Evolutionary conservation across 2,797 vertebrate genomes (phyloP).

Genomic region (Takifugu rubripes): DNA sequence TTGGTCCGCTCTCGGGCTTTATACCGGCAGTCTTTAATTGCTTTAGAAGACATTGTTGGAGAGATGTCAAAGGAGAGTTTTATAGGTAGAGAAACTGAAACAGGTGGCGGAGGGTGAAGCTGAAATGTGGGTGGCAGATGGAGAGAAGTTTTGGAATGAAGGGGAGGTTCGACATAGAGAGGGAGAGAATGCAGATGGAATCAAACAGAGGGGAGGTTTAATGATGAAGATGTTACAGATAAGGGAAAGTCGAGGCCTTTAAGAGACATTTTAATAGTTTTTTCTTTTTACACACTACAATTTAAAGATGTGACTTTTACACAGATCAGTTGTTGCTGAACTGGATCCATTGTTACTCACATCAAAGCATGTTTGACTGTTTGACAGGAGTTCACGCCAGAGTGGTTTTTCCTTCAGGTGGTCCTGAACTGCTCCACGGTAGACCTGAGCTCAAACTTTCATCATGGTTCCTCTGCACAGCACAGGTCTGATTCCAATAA

Average conservation of each 20-base stretch:
- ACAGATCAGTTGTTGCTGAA: conserved; percentile 17
- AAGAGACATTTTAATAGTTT: no score
- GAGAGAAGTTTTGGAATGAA: neutral
- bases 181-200: neutral
- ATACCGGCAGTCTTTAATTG: neutral
- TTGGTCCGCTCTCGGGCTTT: no score
- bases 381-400: conserved; percentile 22
- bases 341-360: conserved; percentile 50
- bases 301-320: conserved; percentile 19
- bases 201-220: neutral
- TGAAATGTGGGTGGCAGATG: neutral
- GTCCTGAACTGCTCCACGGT: conserved; percentile 24
- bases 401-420: conserved; percentile 10
- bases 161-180: neutral
- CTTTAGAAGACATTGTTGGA: neutral
- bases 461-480: conserved; percentile 5
- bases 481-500: conserved; percentile 14
- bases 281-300: conserved; percentile 26
- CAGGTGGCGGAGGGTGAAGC: neutral
- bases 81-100: neutral
- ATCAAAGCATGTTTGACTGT: conserved; percentile 36
- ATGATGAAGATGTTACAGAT: no score
- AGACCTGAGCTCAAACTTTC: conserved; percentile 9
- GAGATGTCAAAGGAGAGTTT: neutral
- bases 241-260: no score